Base-by-base conservation (phyloP, 2,888 invertebrate genomes). In the Dione juno region DNA sequence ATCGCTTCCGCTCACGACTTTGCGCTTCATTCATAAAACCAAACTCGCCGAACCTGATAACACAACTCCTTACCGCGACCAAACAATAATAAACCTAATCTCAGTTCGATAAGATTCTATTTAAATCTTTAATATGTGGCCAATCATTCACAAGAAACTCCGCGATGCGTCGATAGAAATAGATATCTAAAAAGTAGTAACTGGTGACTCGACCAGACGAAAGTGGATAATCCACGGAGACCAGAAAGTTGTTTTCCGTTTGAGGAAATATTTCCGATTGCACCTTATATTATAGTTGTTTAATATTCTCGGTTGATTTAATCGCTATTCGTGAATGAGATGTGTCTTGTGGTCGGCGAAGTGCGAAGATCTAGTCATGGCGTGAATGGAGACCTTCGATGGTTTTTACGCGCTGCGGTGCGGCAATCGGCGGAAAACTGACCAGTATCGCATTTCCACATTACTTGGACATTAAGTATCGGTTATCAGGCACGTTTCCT, bases 21-120 rank as follows among this genome's bases (percentile, higher is more conserved):
- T 87, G 91, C 87, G 89, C 88, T 93, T 92, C 93, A 93, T 93
- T 93, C 93, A 93, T 93, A 93, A 93, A 93, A 88, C 83, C 79
- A 75, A 80, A 77, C 79, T 74, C 76, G 66, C 67, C 73, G 64
- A 70, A 73, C 69, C 67, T n/a, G 76, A 81, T 77, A 81, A 74
- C 81, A 50, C 77, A 89, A 82, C 81, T 79, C 75, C 48, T 74
- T 67, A 61, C 63, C 68, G 50, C 54, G 59, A 67, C 43, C 80
- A 77, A 71, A 71, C 78, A 61, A 89, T 81, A 81, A 76, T 78
- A 74, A 77, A 82, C 86, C 81, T 79, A 90, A 87, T 73, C 3
- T 8, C 40, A 3, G n/a, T 40, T 11, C 3, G 2, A 19, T 52
- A 87, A 79, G 81, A 83, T 75, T 75, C 67, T 75, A 77, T 82